Base-by-base conservation (phyloP, 2,888 invertebrate species). In the Xanthostigma xanthostigma region DNA sequence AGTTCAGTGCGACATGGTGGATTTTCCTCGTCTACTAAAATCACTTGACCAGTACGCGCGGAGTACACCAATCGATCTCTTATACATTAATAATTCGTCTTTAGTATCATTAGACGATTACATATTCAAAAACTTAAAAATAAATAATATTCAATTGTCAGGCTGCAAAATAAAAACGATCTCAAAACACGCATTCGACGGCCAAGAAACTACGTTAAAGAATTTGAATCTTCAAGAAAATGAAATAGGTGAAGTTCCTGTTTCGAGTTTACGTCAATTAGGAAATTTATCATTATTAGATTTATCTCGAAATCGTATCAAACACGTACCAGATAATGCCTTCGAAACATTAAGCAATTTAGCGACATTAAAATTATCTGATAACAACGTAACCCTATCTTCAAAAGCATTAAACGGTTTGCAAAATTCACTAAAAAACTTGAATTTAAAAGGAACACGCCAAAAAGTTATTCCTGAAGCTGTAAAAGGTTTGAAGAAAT, bases 1-100 rank as follows among this genome's bases (percentile, higher is more conserved):
- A 36, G 84, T 92, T 54, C 91, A 92, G 68, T 92, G 91, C 67
- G 89, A 90, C 68, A 84, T 87, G 75, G 89, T 90, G 50, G 83
- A 89, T 60, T 89, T 87, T 64, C 68, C 76, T 42, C 73, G 77
- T 54, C 72, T 93, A n/a, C 64, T 91, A 56, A 69, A 76, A 49
- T 83, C 87, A 34, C 71, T 87, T 64, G 78, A 84, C 62, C 75
- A 77, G 57, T 78, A 80, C 69, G 76, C 82, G 17, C 72, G 74
- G 53, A 72, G 74, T 55, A 78, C 78, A 48, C 74, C 80, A 45
- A 72, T 93, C 55, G 92, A 92, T 66, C 73, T 92, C 54, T 75
- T 93, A 38, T 91, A 92, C 65, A 76, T 93, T 52, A 90, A 90
- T 69, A 92, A 92, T 69, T 87, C 90, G 46, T 84, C 86, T 36